Evolutionary conservation across 2,888 invertebrate species (phyloP), one percentile per base, ranked within the genome.

Genomic region (Tipula lateralis): DNA sequence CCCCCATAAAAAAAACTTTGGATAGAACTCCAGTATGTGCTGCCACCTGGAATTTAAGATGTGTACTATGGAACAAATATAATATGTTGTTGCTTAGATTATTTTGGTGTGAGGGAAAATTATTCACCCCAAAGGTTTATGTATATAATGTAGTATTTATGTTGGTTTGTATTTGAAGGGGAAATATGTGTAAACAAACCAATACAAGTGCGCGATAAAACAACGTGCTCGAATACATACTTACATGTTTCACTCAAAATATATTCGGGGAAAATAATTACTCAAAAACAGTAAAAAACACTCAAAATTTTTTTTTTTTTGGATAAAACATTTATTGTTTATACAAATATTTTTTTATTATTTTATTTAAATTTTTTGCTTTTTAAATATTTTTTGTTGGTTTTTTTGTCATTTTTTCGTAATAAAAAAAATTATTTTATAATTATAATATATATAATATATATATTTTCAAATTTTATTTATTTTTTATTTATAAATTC

Each of bases 401-500:
- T 66, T 50, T 16, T 50, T 66, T 66, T 66, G 66, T 66, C 19
- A 66, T 66, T 66, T 66, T 66, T 66, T 66, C 66, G 24, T 66
- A 66, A 66, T 66, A 66, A 66, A 24, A 66, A 66, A 66, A 66
- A 66, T 66, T 66, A 66, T 66, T 24, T 66, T 66, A 66, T 66
- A 66, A 24, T 66, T 66, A 66, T 66, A 66, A 66, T 66, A 66
- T 66, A n/a, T n/a, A 66, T 66, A 66, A 66, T 66, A 66, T 66
- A 66, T 24, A 66, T 39, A 39, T 39, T 13, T 50, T 66, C 19
- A 66, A 66, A 66, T 66, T 66, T 66, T 66, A 50, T 50, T 50
- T 50, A 50, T 50, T 50, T 44, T 44, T 44, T 66, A 24, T 12
- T 66, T 66, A 66, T 66, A 24, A 66, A 66, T 24, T 50, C 44